phyloP scores from a whole-genome alignment of 2,797 vertebrate genomes.

The Danio tinwini region DNA sequence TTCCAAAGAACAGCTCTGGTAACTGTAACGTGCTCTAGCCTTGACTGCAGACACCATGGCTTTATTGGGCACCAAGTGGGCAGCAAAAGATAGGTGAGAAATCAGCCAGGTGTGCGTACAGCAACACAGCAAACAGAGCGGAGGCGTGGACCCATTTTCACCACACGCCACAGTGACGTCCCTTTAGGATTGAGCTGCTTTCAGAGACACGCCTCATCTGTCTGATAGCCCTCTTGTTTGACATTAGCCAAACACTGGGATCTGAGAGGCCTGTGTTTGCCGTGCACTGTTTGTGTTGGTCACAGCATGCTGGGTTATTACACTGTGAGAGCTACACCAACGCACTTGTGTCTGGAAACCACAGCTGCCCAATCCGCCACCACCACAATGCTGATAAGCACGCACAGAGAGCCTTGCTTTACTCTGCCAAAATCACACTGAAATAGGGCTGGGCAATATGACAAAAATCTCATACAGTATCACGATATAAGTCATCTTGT shows the following conservation, averaged over 20 bases:
- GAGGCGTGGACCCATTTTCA: conserved; percentile 42
- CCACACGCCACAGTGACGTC: conserved; percentile 15
- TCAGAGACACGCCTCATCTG: conserved; percentile 42
- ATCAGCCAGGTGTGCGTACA: conserved; percentile 41
- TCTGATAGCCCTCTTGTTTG: conserved; percentile 46
- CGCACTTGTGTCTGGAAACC: conserved; percentile 20
- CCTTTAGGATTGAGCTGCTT: background rate
- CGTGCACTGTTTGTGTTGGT: conserved; percentile 57
- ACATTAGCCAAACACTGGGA: conserved; percentile 51
- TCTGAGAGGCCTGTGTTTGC: conserved; percentile 52
- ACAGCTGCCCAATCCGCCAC: conserved; percentile 30
- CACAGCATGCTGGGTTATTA: conserved; percentile 63
- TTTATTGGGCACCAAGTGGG: conserved; percentile 8
- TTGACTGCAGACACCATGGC: conserved; percentile 1
- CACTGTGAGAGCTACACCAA: conserved; percentile 46
- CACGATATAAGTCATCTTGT: no score
- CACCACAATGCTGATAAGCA: conserved; percentile 49
- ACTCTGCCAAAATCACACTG: conserved; percentile 18
- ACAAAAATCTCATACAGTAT: no score
- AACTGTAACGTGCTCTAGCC: background rate
- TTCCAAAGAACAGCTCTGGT: background rate
- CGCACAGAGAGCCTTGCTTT: conserved; percentile 9
- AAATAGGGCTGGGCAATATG: no score
- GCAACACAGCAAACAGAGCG: conserved; percentile 34
- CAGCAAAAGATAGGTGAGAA: conserved; percentile 41